Evolutionary conservation across 2,797 vertebrate species (phyloP).

Genomic region (Spheniscus humboldti): DNA sequence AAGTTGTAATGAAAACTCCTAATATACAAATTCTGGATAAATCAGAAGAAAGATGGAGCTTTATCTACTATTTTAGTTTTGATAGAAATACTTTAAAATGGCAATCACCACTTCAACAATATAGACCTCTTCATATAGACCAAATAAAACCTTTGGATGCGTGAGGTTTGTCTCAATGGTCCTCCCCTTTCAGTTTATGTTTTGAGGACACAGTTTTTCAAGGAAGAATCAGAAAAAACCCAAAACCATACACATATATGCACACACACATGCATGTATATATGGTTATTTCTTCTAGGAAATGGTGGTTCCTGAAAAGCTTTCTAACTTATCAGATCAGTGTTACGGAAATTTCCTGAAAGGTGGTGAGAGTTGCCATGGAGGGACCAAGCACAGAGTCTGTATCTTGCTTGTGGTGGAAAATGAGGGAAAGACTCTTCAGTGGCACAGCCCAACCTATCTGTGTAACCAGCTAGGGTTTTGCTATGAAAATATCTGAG

Average conservation of each 20-base stretch:
- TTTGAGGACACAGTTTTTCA: background rate
- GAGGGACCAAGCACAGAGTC: background rate
- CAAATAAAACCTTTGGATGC: background rate
- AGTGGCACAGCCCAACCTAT: background rate
- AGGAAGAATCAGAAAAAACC: background rate
- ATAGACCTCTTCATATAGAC: background rate
- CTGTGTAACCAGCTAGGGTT: background rate
- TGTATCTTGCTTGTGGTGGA: background rate
- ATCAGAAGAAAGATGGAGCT: background rate
- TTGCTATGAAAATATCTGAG: background rate
- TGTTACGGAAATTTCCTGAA: background rate
- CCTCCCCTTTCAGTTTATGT: background rate
- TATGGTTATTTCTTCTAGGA: background rate
- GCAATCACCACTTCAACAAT: background rate
- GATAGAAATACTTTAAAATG: background rate
- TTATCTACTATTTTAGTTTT: background rate
- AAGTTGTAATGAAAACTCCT: background rate
- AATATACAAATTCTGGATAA: background rate
- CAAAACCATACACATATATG: background rate
- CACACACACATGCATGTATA: fast-evolving
- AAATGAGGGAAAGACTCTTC: background rate
- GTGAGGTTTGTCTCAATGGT: background rate
- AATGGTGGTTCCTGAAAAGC: background rate
- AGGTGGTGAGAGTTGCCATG: background rate
- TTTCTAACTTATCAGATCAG: background rate